Evolutionary conservation across 2,797 vertebrate genomes (phyloP), one percentile per base, ranked within the genome.

Genomic region (Cyclopterus lumpus): DNA sequence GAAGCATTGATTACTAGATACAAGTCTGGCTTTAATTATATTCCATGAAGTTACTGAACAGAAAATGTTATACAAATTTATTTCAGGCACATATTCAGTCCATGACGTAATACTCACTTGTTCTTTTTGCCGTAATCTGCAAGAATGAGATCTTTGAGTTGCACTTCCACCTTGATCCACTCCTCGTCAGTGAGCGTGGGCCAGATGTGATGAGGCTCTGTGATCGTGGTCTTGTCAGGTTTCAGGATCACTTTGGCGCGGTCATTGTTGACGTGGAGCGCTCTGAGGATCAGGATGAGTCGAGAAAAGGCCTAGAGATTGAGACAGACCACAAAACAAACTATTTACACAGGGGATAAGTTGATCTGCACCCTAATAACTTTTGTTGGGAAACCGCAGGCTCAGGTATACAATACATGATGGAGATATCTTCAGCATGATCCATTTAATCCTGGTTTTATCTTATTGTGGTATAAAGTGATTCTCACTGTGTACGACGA

Each of bases 101-200:
- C 6, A 1, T 18, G 1, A 34, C n/a, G 9, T 5, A 14, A 44
- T 6, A 69, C 97, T 95, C 89, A 99, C 98, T 99, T 99, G 96
- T 99, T 99, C 93, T 99, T 99, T 93, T 99, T 99, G 91, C 98
- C 98, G 0, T 99, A 99, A 88, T 99, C 98, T 0, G 98, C 98
- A 88, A 99, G 92, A 88, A 99, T 99, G 40, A 99, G 95, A 89
- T 99, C 98, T 81, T 99, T 99, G 71, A 99, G 97, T 77, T 99
- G 98, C 89, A 99, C 98, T 81, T 99, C 98, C 83, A 99, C 98
- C 85, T 99, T 99, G 93, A 99, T 99, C 98, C 98, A 99, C 79
- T 99, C 98, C 80, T 99, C 98, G 0, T 99, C 98, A 0, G 98
- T 99, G 84, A 99, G 94, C 0, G 98, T 99, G 75, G 98, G 98